Evolutionary conservation across 35 echinoderm and acorn worm genomes (phyloP), one percentile per base, ranked within the genome.

Genomic region (Diadema setosum): DNA sequence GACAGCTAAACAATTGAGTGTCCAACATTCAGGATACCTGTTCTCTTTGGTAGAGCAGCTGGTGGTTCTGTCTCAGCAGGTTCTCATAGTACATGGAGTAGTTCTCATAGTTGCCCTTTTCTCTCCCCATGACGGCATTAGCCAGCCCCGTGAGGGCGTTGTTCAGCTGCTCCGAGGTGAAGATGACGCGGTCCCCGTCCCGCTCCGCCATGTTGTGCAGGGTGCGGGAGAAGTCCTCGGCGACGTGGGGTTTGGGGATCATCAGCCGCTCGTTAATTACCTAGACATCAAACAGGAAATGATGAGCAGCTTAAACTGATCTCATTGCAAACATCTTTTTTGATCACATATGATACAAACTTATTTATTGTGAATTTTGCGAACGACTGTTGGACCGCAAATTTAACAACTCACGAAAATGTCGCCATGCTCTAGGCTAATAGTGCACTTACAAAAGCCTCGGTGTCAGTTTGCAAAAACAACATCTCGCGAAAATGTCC

Each of bases 61-160:
- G 96, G 83, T 99, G 96, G 27, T 99, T 89, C 35, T 99, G 96
- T 74, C 96, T 87, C 11, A 99, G 48, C 0, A 99, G 82, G 40
- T 95, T 98, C 63, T 99, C 96, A 84, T 99, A 99, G 83, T 92
- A 99, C 96, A 99, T 99, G 49, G 96, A 99, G 33, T 99, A 99
- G 18, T 88, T 94, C 49, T 99, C 96, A 83, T 89, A 99, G 65
- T 91, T 99, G 65, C 85, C 94, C 56, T 80, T 90, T 50, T 94
- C 96, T 58, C 93, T 89, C 15, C 29, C 12, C 96, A 99, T 99
- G 42, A 93, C 63, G 42, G 93, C 81, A 65, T 89, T 97, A 20
- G 92, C 80, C 32, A 99, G 76, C 27, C 55, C 40, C 6, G 93
- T 65, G 11, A 99, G 89, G 32, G 96, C 85, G 1, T 55, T 75